Base-by-base conservation (phyloP, 2,888 invertebrate species). In the Geotrupes spiniger region DNA sequence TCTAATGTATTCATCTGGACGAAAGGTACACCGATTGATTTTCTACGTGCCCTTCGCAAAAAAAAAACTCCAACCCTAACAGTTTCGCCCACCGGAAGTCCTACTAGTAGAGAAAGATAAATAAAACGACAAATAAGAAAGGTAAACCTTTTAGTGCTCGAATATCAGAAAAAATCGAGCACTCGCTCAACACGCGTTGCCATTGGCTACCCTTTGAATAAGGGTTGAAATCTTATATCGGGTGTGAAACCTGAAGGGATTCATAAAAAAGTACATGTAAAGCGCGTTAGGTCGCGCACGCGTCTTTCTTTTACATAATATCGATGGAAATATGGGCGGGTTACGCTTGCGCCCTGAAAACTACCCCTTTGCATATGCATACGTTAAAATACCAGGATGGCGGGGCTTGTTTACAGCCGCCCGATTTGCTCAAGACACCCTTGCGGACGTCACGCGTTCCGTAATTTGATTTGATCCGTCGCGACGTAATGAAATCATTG, bases 251-350 rank as follows among this genome's bases (percentile, higher is more conserved):
- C 60, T 64, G 63, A 65, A 64, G 64, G 65, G 66, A 65, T 64
- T 67, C 65, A 68, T 70, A 69, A 69, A 71, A 69, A 69, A 68
- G 69, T 70, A 66, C 68, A 71, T 71, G 69, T 69, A 70, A 69
- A 70, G 68, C 65, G 69, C 65, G 69, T 65, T 58, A 65, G 65
- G 61, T 65, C 66, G 69, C 69, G 70, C 69, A 70, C 63, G 69
- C 70, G 72, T 69, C 59, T 49, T 57, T 63, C 65, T 61, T 71
- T 72, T 72, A 72, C 72, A 72, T 72, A 72, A 71, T 71, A 71
- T 72, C 72, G 69, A 72, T 72, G 68, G 65, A 67, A 66, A 69
- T 69, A 68, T 69, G 69, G 69, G 70, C 66, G 69, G 65, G 66
- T 61, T 69, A 66, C 66, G 68, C 68, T 62, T 68, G 69, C 69